Percentiles rank a stretch among this genome's conserved stretches.
These are phyloP conservation scores for Siderastrea radians DNA, from an alignment of 92 coral and sea anemone species.

Conservation along the genomic window DNA sequence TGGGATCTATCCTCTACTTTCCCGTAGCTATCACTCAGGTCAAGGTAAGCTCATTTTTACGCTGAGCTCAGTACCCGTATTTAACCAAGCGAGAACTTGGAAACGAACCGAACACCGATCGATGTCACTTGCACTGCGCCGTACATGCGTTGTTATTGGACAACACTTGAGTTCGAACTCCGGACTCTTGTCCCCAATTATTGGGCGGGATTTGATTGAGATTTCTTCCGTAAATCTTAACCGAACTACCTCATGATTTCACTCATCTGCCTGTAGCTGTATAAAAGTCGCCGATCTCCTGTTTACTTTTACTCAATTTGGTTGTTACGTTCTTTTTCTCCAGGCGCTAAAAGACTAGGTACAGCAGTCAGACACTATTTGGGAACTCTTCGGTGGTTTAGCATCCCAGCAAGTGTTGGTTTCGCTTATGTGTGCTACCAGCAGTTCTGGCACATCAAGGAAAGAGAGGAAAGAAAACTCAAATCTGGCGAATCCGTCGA, in stretches of 20 bases:
- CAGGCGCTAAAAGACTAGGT: slow-evolving; percentile 60
- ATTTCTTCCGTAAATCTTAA: too few species aligned
- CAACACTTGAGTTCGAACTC: too few species aligned
- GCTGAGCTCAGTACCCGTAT: not conserved
- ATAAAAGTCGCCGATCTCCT: too few species aligned
- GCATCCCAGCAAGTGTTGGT: slow-evolving; percentile 97
- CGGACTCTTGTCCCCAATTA: too few species aligned
- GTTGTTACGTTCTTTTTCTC: not conserved
- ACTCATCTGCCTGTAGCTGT: too few species aligned
- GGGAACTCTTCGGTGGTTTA: slow-evolving; percentile 89
- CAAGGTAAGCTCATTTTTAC: slow-evolving; percentile 13
- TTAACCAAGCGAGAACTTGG: not conserved
- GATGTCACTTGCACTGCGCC: too few species aligned
- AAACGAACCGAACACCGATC: too few species aligned
- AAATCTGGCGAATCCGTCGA: slow-evolving; percentile 59
- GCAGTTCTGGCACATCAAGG: slow-evolving; percentile 88
- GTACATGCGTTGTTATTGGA: too few species aligned
- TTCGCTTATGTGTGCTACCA: slow-evolving; percentile 94
- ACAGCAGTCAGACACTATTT: slow-evolving; percentile 73
- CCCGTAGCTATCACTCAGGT: slow-evolving; percentile 13
- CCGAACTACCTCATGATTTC: not conserved
- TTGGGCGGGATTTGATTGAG: too few species aligned
- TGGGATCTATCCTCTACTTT: slow-evolving; percentile 16
- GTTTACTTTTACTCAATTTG: not conserved
- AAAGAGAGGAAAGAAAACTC: slow-evolving; percentile 81